Evolutionary conservation across 2,113 vertebrate genomes (phyloP), one percentile per base, ranked within the genome.

Genomic region (Ageneiosus marmoratus): DNA sequence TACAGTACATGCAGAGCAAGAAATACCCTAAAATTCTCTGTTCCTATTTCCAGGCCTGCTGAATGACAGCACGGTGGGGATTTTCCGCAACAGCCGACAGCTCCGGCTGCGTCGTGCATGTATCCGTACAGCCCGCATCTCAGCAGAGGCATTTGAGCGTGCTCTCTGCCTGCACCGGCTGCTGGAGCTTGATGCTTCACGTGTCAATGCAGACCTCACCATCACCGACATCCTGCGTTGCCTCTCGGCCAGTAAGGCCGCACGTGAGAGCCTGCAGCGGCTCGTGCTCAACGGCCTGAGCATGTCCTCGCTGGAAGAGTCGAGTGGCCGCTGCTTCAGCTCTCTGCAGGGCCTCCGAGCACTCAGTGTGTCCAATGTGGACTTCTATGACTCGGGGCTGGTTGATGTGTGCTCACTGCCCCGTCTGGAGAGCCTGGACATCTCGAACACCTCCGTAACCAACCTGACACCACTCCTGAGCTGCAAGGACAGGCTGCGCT

Each of bases 371-470:
- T 97, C 97, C 78, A 98, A 98, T 0, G 98, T 99, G 78, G 96
- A 97, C 79, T 99, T 99, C 92, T 99, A 99, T 79, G 97, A 99
- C 5, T 96, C 96, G 56, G 97, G 99, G 80, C 92, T 99, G 67
- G 94, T 94, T 2, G 98, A 98, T 20, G 97, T 98, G 65, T 97
- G 98, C 77, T 94, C 95, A 0, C 94, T 99, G 88, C 97, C 98
- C 11, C 95, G 97, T 9, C 89, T 99, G 85, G 98, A 99, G 91
- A 98, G 97, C 85, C 92, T 99, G 79, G 98, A 99, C 88, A 96
- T 99, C 89, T 99, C 98, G 8, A 99, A 99, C 93, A 99, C 98
- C 0, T 99, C 97, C 0, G 95, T 99, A 75, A 99, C 98, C 67
- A 98, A 98, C 90, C 96, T 99, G 86, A 96, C 92, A 3, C 96